Conservation (phyloP, 1,140 invertebrate genomes). For the Ganaspis sp. region DNA sequence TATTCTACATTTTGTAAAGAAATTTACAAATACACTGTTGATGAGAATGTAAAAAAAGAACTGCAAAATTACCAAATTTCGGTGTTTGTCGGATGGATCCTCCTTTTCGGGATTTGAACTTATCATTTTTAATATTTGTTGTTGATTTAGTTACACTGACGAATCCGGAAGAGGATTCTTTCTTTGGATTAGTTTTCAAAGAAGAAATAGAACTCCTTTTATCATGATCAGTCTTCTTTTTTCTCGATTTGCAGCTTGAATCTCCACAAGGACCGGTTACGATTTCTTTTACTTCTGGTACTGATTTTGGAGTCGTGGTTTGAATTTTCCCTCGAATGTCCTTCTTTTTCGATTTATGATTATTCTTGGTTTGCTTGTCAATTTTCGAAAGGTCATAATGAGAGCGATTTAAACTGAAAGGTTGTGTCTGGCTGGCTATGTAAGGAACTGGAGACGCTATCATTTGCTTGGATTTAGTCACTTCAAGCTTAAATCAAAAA, state of each 20-base stretch:
- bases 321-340: background rate
- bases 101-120: conserved; percentile 25
- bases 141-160: background rate
- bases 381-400: background rate
- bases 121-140: conserved; percentile 1
- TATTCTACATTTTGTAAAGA: too few relatives aligned
- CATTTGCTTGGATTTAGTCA: background rate
- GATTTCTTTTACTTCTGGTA: background rate
- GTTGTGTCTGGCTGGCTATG: background rate
- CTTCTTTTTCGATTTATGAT: background rate
- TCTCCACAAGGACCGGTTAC: conserved; percentile 37
- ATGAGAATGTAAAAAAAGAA: too few relatives aligned
- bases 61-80: too few relatives aligned
- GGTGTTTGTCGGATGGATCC: background rate
- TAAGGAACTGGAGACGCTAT: background rate
- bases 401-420: background rate
- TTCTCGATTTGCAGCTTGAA: conserved; percentile 33
- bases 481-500: background rate
- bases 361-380: background rate
- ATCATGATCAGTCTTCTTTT: background rate
- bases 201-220: background rate
- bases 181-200: background rate
- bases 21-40: too few relatives aligned
- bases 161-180: background rate
- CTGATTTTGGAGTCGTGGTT: background rate